Percentiles rank a stretch among this genome's conserved stretches.
These are phyloP conservation scores for Brachionus manjavacas DNA, from an alignment of 1,140 invertebrate species.

Conservation along the genomic window DNA sequence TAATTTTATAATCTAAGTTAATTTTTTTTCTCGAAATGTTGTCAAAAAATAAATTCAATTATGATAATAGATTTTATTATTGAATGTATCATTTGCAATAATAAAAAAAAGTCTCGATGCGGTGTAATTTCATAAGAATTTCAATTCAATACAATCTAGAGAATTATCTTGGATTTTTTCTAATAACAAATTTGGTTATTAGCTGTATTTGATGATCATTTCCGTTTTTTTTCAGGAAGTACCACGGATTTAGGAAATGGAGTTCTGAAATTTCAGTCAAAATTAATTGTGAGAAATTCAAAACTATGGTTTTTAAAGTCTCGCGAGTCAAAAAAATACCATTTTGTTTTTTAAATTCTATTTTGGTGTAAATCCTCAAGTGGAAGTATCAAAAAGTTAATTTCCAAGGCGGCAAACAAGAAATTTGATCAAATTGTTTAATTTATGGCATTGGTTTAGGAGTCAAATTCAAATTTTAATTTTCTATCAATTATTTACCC, in stretches of 20 bases:
- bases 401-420: neutral
- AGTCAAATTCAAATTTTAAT: neutral
- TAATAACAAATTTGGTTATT: neutral
- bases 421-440: neutral
- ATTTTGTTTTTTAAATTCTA: neutral
- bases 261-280: neutral
- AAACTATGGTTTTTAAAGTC: neutral
- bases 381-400: neutral
- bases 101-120: neutral
- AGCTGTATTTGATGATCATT: neutral
- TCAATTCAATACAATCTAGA: neutral
- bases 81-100: neutral
- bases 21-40: neutral
- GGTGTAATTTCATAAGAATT: neutral
- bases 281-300: neutral
- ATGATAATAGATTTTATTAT: neutral
- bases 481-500: neutral
- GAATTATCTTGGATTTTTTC: neutral
- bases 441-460: neutral
- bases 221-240: neutral
- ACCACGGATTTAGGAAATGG: neutral
- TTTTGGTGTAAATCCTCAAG: neutral
- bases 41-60: neutral
- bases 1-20: neutral
- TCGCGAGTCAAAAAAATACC: neutral